phyloP scores from a whole-genome alignment of 23 tunicate genomes.

The Ascidia mentula region DNA sequence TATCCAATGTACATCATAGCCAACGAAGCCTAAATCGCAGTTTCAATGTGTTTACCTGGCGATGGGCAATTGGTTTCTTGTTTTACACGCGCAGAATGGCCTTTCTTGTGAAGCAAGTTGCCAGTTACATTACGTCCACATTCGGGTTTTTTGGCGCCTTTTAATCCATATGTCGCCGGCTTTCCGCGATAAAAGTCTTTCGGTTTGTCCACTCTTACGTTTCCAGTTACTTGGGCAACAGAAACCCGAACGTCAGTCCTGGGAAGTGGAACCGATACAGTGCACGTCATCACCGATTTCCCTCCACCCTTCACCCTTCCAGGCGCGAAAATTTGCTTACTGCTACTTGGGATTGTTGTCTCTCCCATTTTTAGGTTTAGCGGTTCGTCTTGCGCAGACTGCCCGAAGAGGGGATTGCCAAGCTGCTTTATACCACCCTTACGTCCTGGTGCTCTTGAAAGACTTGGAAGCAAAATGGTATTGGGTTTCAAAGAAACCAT shows the following conservation, averaged over 20 bases:
- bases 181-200: too few species aligned
- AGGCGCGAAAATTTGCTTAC: background rate
- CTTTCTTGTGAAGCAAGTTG: background rate
- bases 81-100: background rate
- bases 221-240: background rate
- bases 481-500: background rate
- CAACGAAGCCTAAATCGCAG: too few species aligned
- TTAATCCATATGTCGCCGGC: too few species aligned
- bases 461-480: background rate
- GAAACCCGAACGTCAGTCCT: background rate
- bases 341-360: constrained; percentile 41
- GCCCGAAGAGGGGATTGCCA: background rate
- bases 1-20: too few species aligned
- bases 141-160: background rate
- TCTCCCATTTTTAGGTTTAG: constrained; percentile 74
- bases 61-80: background rate
- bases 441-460: background rate
- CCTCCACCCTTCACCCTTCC: background rate
- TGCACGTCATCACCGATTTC: background rate
- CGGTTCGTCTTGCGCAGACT: constrained; percentile 58
- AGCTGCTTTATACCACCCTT: background rate
- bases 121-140: background rate
- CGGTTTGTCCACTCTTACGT: background rate
- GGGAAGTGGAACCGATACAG: background rate
- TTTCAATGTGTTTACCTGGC: background rate